phyloP scores from a whole-genome alignment of 2,797 vertebrate species.

The Hemibagrus guttatus region DNA sequence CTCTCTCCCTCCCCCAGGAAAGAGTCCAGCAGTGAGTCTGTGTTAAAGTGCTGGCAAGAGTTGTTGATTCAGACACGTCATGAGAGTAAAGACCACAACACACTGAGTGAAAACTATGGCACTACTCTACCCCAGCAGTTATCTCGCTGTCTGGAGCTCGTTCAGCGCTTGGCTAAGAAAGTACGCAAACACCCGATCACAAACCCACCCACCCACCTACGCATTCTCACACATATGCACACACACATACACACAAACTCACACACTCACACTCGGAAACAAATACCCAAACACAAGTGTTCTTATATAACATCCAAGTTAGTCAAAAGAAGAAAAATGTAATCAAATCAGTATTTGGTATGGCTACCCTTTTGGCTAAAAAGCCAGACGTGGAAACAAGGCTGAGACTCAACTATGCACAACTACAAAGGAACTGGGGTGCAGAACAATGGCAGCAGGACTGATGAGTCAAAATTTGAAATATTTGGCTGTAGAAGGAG shows the following conservation, averaged over 20 bases:
- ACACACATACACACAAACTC: background rate
- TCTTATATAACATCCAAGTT: no score
- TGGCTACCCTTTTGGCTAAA: no score
- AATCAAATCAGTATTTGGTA: no score
- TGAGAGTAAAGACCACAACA: slow-evolving; percentile 73
- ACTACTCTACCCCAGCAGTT: slow-evolving; percentile 71
- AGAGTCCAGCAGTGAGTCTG: slow-evolving; percentile 69
- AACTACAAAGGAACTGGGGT: no score
- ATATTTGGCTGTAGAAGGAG: no score
- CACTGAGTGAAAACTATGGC: slow-evolving; percentile 71
- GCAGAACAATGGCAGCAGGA: no score
- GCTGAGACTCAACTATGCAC: no score
- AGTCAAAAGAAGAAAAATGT: no score
- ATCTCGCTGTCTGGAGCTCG: slow-evolving; percentile 72
- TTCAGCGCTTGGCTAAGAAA: slow-evolving; percentile 76
- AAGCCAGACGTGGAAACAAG: no score
- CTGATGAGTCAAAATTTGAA: no score
- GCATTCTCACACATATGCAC: background rate
- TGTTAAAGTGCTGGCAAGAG: slow-evolving; percentile 70
- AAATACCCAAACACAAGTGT: background rate
- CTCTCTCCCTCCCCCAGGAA: slow-evolving; percentile 62
- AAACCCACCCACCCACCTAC: background rate
- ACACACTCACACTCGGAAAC: no score
- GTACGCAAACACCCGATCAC: slow-evolving; percentile 54
- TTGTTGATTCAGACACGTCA: slow-evolving; percentile 74